Conservation (phyloP, 2,797 vertebrate species). For the Sebastes taczanowskii region DNA sequence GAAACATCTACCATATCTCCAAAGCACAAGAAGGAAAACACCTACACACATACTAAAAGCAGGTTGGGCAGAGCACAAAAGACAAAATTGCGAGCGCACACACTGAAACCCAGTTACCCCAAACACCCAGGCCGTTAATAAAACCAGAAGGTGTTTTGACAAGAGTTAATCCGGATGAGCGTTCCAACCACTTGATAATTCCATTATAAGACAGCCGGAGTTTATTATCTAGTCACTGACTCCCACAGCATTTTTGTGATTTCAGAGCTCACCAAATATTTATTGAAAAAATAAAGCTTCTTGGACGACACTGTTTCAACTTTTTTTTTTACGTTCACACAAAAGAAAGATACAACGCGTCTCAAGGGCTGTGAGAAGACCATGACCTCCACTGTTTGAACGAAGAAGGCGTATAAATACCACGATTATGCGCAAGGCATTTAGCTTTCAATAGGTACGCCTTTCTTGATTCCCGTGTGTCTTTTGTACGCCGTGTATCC, state of each 20-base stretch:
- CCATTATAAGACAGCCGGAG: not conserved
- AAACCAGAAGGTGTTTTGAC: constrained; percentile 9
- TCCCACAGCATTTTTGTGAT: not conserved
- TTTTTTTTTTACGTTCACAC: not conserved
- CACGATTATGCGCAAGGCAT: rapidly evolving
- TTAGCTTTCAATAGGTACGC: too few relatives aligned
- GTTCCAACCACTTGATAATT: not conserved
- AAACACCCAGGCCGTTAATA: not conserved
- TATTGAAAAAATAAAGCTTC: constrained; percentile 21
- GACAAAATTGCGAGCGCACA: not conserved
- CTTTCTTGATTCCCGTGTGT: too few relatives aligned
- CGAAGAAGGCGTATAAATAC: too few relatives aligned
- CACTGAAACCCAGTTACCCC: not conserved
- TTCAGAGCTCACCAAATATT: not conserved
- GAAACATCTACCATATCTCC: constrained; percentile 2
- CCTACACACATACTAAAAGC: constrained; percentile 30
- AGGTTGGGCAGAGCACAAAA: constrained; percentile 10
- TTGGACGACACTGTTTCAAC: not conserved
- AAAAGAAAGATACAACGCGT: not conserved
- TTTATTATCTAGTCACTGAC: constrained; percentile 12
- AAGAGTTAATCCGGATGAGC: not conserved
- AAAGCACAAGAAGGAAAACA: constrained; percentile 2
- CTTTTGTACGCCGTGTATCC: too few relatives aligned
- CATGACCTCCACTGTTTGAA: not conserved
- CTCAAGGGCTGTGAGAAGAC: not conserved